Percentiles rank a stretch among this genome's conserved stretches.
Evolutionary conservation across 2,888 invertebrate species (phyloP).

Genomic region (Seira ritae): DNA sequence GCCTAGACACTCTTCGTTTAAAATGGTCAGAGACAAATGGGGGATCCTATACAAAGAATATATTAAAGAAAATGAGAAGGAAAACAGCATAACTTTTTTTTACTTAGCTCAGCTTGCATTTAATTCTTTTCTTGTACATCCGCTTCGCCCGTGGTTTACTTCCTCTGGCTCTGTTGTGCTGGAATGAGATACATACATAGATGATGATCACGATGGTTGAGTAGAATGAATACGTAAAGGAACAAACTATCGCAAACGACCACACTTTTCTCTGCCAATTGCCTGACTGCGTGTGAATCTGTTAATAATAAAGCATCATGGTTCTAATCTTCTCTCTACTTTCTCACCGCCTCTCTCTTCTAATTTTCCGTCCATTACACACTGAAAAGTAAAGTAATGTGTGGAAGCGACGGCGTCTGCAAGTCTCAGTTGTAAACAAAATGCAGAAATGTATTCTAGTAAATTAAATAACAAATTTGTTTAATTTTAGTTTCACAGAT

Average conservation of each 20-base stretch:
- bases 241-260: not conserved
- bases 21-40: conserved; percentile 57
- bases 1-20: conserved; percentile 36
- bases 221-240: not conserved
- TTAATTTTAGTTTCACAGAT: conserved; percentile 34
- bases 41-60: conserved; percentile 53
- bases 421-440: not conserved
- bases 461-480: conserved; percentile 54
- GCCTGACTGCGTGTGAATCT: not conserved
- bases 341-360: conserved; percentile 33
- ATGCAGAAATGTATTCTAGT: conserved; percentile 33
- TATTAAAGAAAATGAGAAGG: conserved; percentile 54
- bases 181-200: too few species aligned
- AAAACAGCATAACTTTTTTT: conserved; percentile 20
- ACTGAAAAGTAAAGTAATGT: too few species aligned
- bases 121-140: conserved; percentile 30
- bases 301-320: not conserved
- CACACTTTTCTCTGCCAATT: not conserved
- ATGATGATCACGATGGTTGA: too few species aligned
- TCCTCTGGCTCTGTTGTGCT: not conserved
- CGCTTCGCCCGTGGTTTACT: not conserved
- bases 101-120: conserved; percentile 29
- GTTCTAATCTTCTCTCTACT: conserved; percentile 23
- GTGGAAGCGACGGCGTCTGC: not conserved
- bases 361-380: not conserved